phyloP scores from a whole-genome alignment of 2,113 vertebrate species.

The Mugil cephalus region DNA sequence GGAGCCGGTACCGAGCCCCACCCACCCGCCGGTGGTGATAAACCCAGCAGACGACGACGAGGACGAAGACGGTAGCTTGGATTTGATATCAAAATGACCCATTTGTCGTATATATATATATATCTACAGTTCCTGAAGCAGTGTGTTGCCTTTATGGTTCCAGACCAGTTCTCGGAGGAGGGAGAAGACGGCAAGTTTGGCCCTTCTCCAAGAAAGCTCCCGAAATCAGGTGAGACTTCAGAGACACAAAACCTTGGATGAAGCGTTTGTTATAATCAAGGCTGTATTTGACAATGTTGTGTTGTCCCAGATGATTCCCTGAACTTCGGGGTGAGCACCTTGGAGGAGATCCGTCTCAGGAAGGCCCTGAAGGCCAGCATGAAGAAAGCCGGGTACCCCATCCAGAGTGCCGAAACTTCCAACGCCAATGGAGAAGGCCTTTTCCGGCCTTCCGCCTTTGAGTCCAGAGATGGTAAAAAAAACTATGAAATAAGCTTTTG shows the following conservation, averaged over 20 bases:
- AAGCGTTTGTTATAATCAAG: no score
- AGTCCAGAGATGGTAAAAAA: slow-evolving; percentile 86
- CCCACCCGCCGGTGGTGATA: slow-evolving; percentile 96
- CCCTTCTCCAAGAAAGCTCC: slow-evolving; percentile 84
- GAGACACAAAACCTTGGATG: not conserved
- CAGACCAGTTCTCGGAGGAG: slow-evolving; percentile 96
- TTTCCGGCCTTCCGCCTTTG: slow-evolving; percentile 77
- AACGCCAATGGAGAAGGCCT: slow-evolving; percentile 86
- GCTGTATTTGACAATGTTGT: not conserved
- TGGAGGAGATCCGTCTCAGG: slow-evolving; percentile 92
- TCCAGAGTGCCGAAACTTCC: slow-evolving; percentile 37
- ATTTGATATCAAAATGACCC: not conserved
- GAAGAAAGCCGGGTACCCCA: slow-evolving; percentile 84
- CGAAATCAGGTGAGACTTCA: slow-evolving; percentile 82
- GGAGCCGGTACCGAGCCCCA: slow-evolving; percentile 95
- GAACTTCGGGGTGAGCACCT: slow-evolving; percentile 93
- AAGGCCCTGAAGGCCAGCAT: slow-evolving; percentile 91
- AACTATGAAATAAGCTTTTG: no score
- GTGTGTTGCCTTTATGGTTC: slow-evolving; percentile 30
- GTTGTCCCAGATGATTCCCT: slow-evolving; percentile 84
- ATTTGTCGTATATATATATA: not conserved
- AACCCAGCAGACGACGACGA: slow-evolving; percentile 97
- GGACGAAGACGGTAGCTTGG: slow-evolving; percentile 89
- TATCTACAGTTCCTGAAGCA: not conserved
- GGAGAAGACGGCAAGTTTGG: slow-evolving; percentile 87